Base-by-base conservation (phyloP, 1,140 invertebrate genomes). In the Pseudomyrmex pallidus region DNA sequence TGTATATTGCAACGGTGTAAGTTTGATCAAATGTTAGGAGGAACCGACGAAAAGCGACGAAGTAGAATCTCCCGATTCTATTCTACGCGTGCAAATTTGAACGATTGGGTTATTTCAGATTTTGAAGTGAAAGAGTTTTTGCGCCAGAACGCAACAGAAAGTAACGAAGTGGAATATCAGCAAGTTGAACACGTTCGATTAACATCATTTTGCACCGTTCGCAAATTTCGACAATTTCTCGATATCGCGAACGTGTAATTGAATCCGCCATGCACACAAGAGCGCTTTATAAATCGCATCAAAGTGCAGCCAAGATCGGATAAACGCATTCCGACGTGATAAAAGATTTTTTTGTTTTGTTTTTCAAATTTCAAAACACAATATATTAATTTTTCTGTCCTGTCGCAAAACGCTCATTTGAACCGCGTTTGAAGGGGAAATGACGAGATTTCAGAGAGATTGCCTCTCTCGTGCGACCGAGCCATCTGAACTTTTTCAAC, bases 161-260 rank as follows among this genome's bases (percentile, higher is more conserved):
- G 46, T 63, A 62, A 62, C 25, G 59, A 66, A 66, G 44, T 66
- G 20, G 13, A n/a, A 77, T 67, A 46, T 67, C 17, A 50, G 2
- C 67, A 44, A 56, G n/a, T 77, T 20, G 22, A 56, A 54, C 50
- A 10, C 17, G 17, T 46, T 68, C 63, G 67, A 67, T 68, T 54
- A 50, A 35, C 35, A 46, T 56, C 63, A n/a, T 63, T 57, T 67
- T 67, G 35, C 20, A 7, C 17, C 62, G 66, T 77, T 67, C 67
- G 50, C 4, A 77, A 77, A 77, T 77, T 61, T 48, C 50, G 63
- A 67, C 67, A 77, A 77, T 77, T 25, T 17, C 50, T 35, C 62
- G n/a, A 35, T 77, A 67, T 77, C 74, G 67, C 67, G 67, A 77
- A 35, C 5, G 68, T 77, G n/a, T 77, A 77, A 77, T 77, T 77